Conservation (phyloP, 1,140 invertebrate species). For the Harpegnathos saltator region DNA sequence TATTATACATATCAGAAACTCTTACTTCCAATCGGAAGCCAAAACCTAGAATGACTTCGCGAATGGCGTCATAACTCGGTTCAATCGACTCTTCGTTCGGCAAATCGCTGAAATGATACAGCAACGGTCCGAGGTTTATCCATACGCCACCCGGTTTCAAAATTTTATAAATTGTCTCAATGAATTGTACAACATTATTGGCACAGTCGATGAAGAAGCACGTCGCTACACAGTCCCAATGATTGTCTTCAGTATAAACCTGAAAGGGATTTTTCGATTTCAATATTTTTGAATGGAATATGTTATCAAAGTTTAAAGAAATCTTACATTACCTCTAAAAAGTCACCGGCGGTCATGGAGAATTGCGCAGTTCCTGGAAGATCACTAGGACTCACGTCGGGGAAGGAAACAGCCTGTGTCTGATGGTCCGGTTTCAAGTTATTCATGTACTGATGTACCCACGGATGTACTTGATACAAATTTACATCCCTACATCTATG, state of each 20-base stretch:
- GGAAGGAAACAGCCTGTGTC: constrained; percentile 92
- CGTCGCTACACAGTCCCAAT: constrained; percentile 97
- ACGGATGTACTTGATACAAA: constrained; percentile 93
- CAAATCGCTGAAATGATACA: constrained; percentile 98
- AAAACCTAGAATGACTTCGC: constrained; percentile 92
- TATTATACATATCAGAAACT: constrained; percentile 26
- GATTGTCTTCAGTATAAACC: constrained; percentile 91
- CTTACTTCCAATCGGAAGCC: constrained; percentile 95
- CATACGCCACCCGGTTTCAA: constrained; percentile 95
- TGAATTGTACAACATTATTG: constrained; percentile 97
- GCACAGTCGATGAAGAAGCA: constrained; percentile 99
- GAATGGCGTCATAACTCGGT: constrained; percentile 95
- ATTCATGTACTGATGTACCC: constrained; percentile 97
- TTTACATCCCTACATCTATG: constrained; percentile 87
- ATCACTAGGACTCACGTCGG: constrained; percentile 94
- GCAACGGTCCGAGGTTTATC: constrained; percentile 96
- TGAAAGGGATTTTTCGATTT: constrained; percentile 75
- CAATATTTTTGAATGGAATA: neutral
- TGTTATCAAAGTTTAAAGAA: neutral
- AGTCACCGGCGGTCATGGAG: constrained; percentile 98
- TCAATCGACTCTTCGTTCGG: constrained; percentile 96
- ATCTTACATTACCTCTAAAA: constrained; percentile 89
- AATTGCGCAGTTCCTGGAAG: constrained; percentile 90
- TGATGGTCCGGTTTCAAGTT: constrained; percentile 94
- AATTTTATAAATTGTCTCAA: constrained; percentile 97